Percentiles rank a stretch among this genome's conserved stretches.
Evolutionary conservation across 2,888 invertebrate genomes (phyloP).

Genomic region (Callyntrura sp.): DNA sequence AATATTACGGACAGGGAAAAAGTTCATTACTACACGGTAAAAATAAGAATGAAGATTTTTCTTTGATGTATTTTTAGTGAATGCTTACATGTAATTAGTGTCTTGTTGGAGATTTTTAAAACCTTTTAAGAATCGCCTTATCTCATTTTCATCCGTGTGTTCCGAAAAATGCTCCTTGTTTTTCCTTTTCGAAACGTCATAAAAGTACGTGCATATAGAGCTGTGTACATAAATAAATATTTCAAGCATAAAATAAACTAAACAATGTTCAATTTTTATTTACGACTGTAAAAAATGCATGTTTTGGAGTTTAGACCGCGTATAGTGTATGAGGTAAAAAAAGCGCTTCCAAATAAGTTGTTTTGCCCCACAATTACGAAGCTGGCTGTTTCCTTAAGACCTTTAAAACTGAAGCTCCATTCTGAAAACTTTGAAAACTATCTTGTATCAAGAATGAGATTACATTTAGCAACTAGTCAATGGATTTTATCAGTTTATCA

Average conservation of each 20-base stretch:
- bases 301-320: not conserved
- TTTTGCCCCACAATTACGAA: not conserved
- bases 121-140: constrained; percentile 57
- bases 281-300: constrained; percentile 21
- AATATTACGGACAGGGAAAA: constrained; percentile 22
- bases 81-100: constrained; percentile 73
- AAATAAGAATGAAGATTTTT: constrained; percentile 46
- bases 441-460: constrained; percentile 19
- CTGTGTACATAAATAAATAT: not conserved
- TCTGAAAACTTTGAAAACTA: constrained; percentile 31
- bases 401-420: constrained; percentile 4
- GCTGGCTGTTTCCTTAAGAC: not conserved
- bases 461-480: constrained; percentile 43
- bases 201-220: not conserved
- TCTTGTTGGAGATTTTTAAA: constrained; percentile 71
- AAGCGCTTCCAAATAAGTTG: not conserved
- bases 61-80: constrained; percentile 61
- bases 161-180: constrained; percentile 32
- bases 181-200: not conserved
- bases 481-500: constrained; percentile 44
- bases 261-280: constrained; percentile 36
- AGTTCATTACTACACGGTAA: constrained; percentile 12
- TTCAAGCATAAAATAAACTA: constrained; percentile 36
- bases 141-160: constrained; percentile 60
- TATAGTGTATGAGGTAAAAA: not conserved